Evolutionary conservation across 2,113 vertebrate species (phyloP).

Genomic region (Nanorana parkeri): DNA sequence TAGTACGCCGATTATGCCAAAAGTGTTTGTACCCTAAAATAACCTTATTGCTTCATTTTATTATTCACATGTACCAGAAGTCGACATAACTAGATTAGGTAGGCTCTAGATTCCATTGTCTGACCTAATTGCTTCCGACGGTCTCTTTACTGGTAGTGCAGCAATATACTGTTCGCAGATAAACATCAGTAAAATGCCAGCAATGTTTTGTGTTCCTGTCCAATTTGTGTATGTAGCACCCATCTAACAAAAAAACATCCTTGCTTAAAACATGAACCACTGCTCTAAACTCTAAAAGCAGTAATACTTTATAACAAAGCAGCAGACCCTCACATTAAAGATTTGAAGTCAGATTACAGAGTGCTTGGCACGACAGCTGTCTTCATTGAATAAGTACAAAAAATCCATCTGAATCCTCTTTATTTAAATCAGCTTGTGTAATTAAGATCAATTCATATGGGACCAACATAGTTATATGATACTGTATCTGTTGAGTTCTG

Average conservation of each 20-base stretch:
- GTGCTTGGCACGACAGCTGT: neutral
- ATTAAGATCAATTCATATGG: no score
- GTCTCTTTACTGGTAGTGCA: neutral
- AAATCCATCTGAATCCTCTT: no score
- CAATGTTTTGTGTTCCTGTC: neutral
- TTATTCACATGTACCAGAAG: no score
- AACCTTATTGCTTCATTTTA: no score
- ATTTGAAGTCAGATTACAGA: neutral
- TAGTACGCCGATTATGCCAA: no score
- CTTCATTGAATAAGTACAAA: neutral
- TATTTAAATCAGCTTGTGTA: no score
- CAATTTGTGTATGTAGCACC: neutral
- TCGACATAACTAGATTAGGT: neutral
- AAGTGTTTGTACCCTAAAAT: no score
- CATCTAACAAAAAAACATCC: neutral
- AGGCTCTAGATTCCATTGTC: conserved; percentile 8
- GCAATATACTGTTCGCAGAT: neutral
- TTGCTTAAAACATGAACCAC: neutral
- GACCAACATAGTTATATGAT: no score
- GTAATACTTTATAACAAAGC: neutral
- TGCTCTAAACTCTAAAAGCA: neutral
- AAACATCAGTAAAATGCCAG: neutral
- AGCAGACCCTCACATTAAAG: neutral
- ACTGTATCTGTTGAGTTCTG: no score
- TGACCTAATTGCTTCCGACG: conserved; percentile 12